These are phyloP conservation scores for Sycophila sp. DNA, from an alignment of 1,140 invertebrate species.

Conservation along the genomic window DNA sequence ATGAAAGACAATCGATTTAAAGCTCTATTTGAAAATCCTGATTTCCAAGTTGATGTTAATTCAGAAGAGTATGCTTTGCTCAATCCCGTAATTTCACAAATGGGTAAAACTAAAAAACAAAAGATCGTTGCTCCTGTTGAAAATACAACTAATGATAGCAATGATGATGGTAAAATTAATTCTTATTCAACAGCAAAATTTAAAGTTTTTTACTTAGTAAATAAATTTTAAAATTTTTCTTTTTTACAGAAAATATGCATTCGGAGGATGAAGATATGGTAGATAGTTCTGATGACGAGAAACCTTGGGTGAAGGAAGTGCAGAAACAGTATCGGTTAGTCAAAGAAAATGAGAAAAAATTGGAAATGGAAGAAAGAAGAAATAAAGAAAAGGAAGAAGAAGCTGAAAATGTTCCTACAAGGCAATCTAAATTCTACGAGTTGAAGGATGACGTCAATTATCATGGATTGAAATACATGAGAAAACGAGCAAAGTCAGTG, in stretches of 20 bases:
- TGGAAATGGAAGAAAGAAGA: conserved; percentile 62
- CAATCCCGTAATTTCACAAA: conserved; percentile 89
- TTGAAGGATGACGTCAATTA: conserved; percentile 73
- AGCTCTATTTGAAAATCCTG: conserved; percentile 89
- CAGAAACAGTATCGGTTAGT: conserved; percentile 76
- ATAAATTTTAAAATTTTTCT: conserved; percentile 5
- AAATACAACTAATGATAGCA: conserved; percentile 56
- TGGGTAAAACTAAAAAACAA: conserved; percentile 76
- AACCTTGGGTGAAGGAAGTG: conserved; percentile 80
- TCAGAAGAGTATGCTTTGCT: conserved; percentile 86
- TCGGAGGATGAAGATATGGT: conserved; percentile 54
- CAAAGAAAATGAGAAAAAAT: conserved; percentile 61
- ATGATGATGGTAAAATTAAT: conserved; percentile 23
- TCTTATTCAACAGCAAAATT: conserved; percentile 14
- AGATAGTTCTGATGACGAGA: conserved; percentile 75
- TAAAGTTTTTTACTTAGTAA: background rate
- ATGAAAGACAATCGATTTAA: conserved; percentile 91
- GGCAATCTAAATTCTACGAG: conserved; percentile 72
- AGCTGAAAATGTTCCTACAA: conserved; percentile 48
- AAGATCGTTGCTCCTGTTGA: too few relatives aligned
- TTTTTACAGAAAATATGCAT: conserved; percentile 45
- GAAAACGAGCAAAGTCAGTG: conserved; percentile 67
- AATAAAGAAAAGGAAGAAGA: conserved; percentile 60
- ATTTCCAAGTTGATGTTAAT: conserved; percentile 91
- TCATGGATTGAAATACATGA: conserved; percentile 63